A percentile compares a stretch with the other conserved stretches of the same genome.
phyloP scores from a whole-genome alignment of 2,113 vertebrate genomes.

The Aldabrachelys gigantea region DNA sequence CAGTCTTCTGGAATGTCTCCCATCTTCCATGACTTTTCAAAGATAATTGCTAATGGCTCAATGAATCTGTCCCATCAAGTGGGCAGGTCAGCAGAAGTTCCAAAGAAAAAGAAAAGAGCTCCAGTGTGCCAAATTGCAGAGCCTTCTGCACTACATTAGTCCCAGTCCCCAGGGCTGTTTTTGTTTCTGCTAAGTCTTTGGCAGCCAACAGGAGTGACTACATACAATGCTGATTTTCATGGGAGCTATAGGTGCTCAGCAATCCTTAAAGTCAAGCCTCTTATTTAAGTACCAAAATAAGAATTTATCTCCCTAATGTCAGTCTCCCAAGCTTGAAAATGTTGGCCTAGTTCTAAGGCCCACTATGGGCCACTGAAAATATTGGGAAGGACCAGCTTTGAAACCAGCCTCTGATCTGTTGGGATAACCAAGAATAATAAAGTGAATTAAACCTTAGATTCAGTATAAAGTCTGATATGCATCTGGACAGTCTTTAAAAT shows the following conservation, averaged over 20 bases:
- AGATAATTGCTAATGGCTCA: too few relatives aligned
- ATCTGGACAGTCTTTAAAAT: neutral
- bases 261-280: neutral
- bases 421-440: neutral
- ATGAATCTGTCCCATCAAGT: neutral
- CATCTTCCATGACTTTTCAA: too few relatives aligned
- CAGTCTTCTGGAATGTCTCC: too few relatives aligned
- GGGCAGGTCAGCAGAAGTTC: neutral
- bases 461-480: neutral
- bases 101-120: neutral
- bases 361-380: neutral
- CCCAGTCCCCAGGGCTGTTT: neutral
- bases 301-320: neutral
- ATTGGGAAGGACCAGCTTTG: neutral
- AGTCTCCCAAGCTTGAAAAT: neutral
- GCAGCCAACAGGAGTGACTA: rapidly evolving
- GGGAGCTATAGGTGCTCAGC: rapidly evolving
- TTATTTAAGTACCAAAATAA: neutral
- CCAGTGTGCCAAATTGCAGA: neutral
- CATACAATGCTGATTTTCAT: neutral
- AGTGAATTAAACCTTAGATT: neutral
- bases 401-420: neutral
- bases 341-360: neutral
- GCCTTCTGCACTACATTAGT: neutral
- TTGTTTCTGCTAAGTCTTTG: neutral